phyloP scores from a whole-genome alignment of 1,140 invertebrate genomes.

The Nasonia giraulti region DNA sequence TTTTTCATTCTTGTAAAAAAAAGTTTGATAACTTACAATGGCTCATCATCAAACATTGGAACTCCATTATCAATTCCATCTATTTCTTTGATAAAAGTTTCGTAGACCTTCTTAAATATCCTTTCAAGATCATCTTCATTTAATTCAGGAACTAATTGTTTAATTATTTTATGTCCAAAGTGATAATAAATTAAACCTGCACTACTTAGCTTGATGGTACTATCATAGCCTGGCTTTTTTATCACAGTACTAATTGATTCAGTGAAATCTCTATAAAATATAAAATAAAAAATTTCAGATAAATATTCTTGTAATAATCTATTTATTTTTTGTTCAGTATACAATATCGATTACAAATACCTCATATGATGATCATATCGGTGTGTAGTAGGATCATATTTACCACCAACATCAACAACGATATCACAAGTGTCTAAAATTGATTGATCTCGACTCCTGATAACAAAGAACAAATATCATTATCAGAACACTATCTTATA shows the following conservation, averaged over 20 bases:
- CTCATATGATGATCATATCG: constrained; percentile 98
- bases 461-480: constrained; percentile 45
- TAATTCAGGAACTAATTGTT: constrained; percentile 73
- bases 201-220: constrained; percentile 89
- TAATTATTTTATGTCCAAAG: constrained; percentile 90
- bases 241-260: constrained; percentile 79
- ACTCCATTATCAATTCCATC: constrained; percentile 98
- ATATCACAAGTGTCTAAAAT: constrained; percentile 91
- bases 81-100: constrained; percentile 93
- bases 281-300: constrained; percentile 17
- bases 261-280: constrained; percentile 79
- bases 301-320: not conserved
- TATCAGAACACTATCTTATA: not conserved
- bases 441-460: constrained; percentile 77
- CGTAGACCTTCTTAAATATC: constrained; percentile 91
- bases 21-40: constrained; percentile 63
- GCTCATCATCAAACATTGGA: constrained; percentile 84
- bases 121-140: constrained; percentile 74
- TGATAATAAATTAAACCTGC: constrained; percentile 95
- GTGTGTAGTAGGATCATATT: constrained; percentile 85
- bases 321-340: not conserved
- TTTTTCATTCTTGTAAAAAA: not conserved
- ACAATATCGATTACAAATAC: constrained; percentile 51
- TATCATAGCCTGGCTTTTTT: constrained; percentile 73
- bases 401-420: constrained; percentile 96